Evolutionary conservation across 2,113 vertebrate genomes (phyloP).

Genomic region (Narcine bancroftii): DNA sequence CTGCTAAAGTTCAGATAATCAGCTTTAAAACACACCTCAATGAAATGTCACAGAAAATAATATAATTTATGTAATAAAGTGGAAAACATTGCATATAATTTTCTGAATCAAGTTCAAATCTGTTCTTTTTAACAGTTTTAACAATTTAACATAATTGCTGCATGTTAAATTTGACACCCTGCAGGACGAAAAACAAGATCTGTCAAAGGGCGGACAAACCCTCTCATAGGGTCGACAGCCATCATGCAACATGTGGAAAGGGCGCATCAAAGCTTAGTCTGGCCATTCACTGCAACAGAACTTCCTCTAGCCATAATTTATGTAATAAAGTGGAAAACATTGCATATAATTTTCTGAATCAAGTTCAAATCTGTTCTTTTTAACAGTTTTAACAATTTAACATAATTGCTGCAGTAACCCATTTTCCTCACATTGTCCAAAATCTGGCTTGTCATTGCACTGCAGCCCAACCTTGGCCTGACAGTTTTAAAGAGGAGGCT

Average conservation of each 20-base stretch:
- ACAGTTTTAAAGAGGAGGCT: not conserved
- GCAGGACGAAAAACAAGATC: too few species aligned
- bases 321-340: not conserved
- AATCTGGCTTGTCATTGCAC: not conserved
- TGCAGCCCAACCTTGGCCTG: not conserved
- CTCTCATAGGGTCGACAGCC: too few species aligned
- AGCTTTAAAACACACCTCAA: not conserved
- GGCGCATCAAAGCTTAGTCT: too few species aligned
- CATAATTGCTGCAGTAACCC: not conserved
- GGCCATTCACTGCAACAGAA: too few species aligned
- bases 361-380: not conserved
- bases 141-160: too few species aligned
- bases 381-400: too few species aligned
- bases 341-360: not conserved
- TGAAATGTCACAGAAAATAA: not conserved
- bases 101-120: not conserved
- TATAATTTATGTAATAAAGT: not conserved
- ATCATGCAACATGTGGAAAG: too few species aligned
- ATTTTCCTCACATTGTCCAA: not conserved
- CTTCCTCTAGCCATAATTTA: too few species aligned
- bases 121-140: too few species aligned
- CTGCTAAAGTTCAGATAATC: not conserved
- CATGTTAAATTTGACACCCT: too few species aligned
- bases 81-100: not conserved
- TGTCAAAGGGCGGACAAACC: too few species aligned